phyloP scores from a whole-genome alignment of 1,140 invertebrate species.

The Caenorhabditis elegans region WBcel235 BX284606.5:7089001-7089500 shows the following conservation, averaged over 20 bases:
- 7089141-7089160: not conserved
- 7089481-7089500: slow-evolving; percentile 30
- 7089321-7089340: slow-evolving; percentile 22
- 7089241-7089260: slow-evolving; percentile 27
- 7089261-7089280: slow-evolving; percentile 16
- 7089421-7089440: not conserved
- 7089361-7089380: not conserved
- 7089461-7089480: slow-evolving; percentile 24
- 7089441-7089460: slow-evolving; percentile 6
- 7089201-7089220: not conserved
- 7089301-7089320: slow-evolving; percentile 17
- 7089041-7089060: no score
- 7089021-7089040: not conserved
- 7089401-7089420: slow-evolving; percentile 10
- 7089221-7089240: not conserved
- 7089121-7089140: not conserved
- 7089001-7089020: not conserved
- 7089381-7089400: not conserved
- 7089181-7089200: not conserved
- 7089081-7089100: no score
- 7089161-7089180: not conserved
- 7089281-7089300: not conserved
- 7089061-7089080: no score
- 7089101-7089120: not conserved
- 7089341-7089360: not conserved